phyloP scores from a whole-genome alignment of 2,888 invertebrate species.

The Liopterus haemorrhoidalis region DNA sequence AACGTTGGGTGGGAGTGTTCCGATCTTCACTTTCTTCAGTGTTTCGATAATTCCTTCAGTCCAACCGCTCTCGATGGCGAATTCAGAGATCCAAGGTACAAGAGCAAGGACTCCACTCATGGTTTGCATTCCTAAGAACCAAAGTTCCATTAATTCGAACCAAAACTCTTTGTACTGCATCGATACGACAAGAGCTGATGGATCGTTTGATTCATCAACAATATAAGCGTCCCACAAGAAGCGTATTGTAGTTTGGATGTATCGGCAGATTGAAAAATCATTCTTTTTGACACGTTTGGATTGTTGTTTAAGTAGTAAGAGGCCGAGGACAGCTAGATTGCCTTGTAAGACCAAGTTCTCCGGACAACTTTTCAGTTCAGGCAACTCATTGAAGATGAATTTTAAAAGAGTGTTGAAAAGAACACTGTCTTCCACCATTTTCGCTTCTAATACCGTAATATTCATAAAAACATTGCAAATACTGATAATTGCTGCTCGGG shows the following conservation, averaged over 20 bases:
- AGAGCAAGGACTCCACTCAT: slow-evolving; percentile 74
- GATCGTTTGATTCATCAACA: slow-evolving; percentile 81
- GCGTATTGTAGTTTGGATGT: slow-evolving; percentile 81
- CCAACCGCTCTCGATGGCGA: slow-evolving; percentile 91
- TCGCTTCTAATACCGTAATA: slow-evolving; percentile 79
- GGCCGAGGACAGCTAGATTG: slow-evolving; percentile 74
- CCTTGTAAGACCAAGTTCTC: slow-evolving; percentile 82
- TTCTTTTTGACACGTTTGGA: slow-evolving; percentile 78
- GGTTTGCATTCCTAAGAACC: slow-evolving; percentile 93
- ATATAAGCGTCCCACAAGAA: slow-evolving; percentile 91
- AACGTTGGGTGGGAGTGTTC: slow-evolving; percentile 73
- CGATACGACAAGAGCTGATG: slow-evolving; percentile 73
- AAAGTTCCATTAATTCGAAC: slow-evolving; percentile 84
- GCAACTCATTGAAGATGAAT: slow-evolving; percentile 78
- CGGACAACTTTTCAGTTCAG: slow-evolving; percentile 74
- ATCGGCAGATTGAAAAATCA: slow-evolving; percentile 82
- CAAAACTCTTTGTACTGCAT: slow-evolving; percentile 82
- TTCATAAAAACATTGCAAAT: slow-evolving; percentile 91
- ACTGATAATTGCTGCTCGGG: slow-evolving; percentile 78
- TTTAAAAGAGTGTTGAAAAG: slow-evolving; percentile 75
- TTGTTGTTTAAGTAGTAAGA: slow-evolving; percentile 77
- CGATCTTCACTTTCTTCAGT: slow-evolving; percentile 75
- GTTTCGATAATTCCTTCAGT: slow-evolving; percentile 80
- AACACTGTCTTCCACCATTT: slow-evolving; percentile 70
- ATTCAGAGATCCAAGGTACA: slow-evolving; percentile 85